Percentiles rank a stretch among this genome's conserved stretches.
These are phyloP conservation scores for Pteronotus mesoamericanus DNA, from an alignment of 2,797 vertebrate species.

Conservation along the genomic window DNA sequence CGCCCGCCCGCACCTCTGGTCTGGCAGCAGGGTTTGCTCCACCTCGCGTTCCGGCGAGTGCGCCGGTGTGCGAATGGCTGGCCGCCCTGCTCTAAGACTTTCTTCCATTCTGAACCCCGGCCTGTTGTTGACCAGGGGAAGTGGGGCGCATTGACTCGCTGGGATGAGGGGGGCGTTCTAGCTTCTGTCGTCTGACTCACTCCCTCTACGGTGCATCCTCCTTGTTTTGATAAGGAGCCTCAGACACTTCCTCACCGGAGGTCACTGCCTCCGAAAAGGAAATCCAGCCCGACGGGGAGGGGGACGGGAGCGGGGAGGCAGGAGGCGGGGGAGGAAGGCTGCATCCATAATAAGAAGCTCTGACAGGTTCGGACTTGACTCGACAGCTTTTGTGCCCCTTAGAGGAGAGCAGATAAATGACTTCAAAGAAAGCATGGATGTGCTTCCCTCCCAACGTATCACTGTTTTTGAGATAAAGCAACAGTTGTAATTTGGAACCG, in stretches of 20 bases:
- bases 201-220: not conserved
- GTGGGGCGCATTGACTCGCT: not conserved
- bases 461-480: conserved; percentile 48
- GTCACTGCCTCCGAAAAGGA: conserved; percentile 39
- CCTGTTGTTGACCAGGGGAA: conserved; percentile 10
- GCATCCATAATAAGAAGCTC: conserved; percentile 13
- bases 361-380: conserved; percentile 54
- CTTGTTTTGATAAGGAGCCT: conserved; percentile 12
- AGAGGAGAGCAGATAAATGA: conserved; percentile 48
- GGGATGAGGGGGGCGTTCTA: not conserved
- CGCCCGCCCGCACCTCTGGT: conserved; percentile 4
- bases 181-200: not conserved
- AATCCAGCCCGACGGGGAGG: conserved; percentile 38
- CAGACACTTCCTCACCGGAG: conserved; percentile 53
- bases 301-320: not conserved
- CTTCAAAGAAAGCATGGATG: conserved; percentile 25
- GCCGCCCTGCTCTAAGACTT: not conserved
- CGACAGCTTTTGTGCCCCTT: conserved; percentile 26
- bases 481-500: conserved; percentile 59
- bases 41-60: not conserved
- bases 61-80: not conserved
- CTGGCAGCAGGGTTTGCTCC: not conserved
- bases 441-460: conserved; percentile 1
- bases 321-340: not conserved
- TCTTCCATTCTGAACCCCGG: not conserved